phyloP scores from a whole-genome alignment of 2,797 vertebrate genomes.

The Semotilus atromaculatus region DNA sequence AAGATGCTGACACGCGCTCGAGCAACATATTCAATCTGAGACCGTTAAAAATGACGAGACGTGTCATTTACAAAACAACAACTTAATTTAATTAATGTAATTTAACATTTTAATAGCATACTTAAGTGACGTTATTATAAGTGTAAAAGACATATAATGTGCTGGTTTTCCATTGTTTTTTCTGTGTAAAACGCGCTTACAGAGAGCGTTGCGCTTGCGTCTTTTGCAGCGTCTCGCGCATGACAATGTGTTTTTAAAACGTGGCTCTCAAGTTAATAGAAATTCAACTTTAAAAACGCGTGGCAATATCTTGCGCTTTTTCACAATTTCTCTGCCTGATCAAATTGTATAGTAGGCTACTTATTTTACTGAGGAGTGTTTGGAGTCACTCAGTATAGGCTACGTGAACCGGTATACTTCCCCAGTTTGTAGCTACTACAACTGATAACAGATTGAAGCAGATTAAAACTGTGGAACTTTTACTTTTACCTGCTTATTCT shows the following conservation, averaged over 20 bases:
- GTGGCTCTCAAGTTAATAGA: too few species aligned
- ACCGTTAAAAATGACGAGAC: neutral
- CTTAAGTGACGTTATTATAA: neutral
- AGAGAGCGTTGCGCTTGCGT: neutral
- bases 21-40: neutral
- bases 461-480: neutral
- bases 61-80: neutral
- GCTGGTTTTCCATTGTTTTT: neutral
- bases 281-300: neutral
- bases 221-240: neutral
- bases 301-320: neutral
- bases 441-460: neutral
- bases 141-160: too few species aligned
- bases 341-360: neutral
- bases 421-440: neutral
- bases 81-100: neutral
- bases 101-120: neutral
- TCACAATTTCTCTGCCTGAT: neutral
- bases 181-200: neutral
- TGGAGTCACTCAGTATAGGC: neutral
- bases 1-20: slow-evolving; percentile 8
- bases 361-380: neutral
- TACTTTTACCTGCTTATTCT: neutral
- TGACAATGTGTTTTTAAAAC: neutral
- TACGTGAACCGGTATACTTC: too few species aligned